Evolutionary conservation across 2,113 vertebrate genomes (phyloP).

Genomic region (Phrynosoma blainvillii): DNA sequence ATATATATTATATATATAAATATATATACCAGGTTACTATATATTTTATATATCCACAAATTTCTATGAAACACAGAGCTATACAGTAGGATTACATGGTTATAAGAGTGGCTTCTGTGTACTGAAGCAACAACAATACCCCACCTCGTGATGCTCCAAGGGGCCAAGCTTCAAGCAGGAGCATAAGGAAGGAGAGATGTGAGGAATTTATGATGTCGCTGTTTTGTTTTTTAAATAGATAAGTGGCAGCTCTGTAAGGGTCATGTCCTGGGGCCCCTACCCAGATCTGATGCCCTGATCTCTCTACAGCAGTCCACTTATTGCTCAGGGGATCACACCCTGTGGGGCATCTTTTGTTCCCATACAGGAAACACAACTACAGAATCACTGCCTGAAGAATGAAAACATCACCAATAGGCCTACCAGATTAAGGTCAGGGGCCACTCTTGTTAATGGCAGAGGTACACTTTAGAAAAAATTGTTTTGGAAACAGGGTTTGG

Average conservation of each 20-base stretch:
- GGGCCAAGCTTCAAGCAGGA: neutral
- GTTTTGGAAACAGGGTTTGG: too few relatives aligned
- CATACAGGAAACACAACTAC: neutral
- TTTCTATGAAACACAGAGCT: constrained; percentile 39
- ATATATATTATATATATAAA: neutral
- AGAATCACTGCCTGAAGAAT: neutral
- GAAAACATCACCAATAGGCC: neutral
- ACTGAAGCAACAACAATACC: neutral
- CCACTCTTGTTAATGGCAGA: neutral
- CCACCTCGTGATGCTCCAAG: neutral
- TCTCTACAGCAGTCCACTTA: neutral
- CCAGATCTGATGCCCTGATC: neutral
- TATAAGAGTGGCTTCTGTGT: neutral
- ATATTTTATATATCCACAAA: constrained; percentile 49
- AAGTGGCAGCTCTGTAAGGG: neutral
- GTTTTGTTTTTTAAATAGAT: neutral
- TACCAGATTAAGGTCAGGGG: neutral
- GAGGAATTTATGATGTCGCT: neutral
- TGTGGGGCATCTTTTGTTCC: neutral
- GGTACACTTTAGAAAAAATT: neutral
- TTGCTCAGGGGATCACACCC: neutral
- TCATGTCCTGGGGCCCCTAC: neutral
- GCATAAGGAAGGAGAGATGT: neutral
- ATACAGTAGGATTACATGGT: constrained; percentile 13
- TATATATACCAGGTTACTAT: neutral